A percentile compares a stretch with the other conserved stretches of the same genome.
These are phyloP conservation scores for Hippolais icterina DNA, from an alignment of 2,113 vertebrate genomes.

Conservation along the genomic window DNA sequence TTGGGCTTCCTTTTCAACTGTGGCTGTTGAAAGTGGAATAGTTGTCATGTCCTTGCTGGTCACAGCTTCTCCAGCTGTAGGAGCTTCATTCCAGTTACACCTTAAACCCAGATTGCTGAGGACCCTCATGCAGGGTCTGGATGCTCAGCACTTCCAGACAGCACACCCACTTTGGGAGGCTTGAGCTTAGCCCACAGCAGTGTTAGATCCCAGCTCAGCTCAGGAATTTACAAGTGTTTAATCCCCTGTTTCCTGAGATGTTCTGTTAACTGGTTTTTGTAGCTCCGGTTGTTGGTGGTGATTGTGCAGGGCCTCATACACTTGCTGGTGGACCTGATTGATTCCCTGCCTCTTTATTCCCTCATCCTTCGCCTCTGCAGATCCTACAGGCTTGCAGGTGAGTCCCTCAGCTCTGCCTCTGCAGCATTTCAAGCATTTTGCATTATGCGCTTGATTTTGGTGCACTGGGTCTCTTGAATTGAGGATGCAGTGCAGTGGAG, in stretches of 20 bases:
- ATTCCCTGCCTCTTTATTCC: constrained; percentile 90
- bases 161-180: background rate
- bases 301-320: constrained; percentile 89
- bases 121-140: background rate
- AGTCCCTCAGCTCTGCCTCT: background rate
- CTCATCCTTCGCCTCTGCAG: constrained; percentile 85
- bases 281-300: constrained; percentile 93
- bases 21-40: background rate
- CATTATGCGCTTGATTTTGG: background rate
- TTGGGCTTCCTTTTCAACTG: background rate
- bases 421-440: background rate
- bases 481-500: background rate
- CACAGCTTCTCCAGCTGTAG: background rate
- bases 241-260: background rate
- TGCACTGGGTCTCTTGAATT: background rate
- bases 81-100: background rate
- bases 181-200: background rate
- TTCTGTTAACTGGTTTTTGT: background rate
- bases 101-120: background rate
- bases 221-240: background rate
- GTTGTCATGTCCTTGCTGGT: background rate
- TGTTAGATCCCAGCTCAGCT: background rate
- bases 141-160: background rate
- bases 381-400: constrained; percentile 89
- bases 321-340: constrained; percentile 87